Conservation (phyloP, 1,140 invertebrate species). For the Sycophaga agraensis region DNA sequence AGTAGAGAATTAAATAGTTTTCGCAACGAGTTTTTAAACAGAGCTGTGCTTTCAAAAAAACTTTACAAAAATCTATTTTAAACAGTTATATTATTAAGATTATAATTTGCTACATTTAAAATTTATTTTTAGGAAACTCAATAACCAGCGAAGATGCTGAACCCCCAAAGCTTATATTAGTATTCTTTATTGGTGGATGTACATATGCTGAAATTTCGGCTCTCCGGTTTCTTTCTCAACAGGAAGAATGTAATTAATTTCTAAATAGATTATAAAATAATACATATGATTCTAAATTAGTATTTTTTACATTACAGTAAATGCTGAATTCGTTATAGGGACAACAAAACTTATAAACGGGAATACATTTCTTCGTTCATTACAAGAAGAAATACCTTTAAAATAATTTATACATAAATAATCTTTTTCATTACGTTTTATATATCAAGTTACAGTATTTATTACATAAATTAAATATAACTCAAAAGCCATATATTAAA, state of each 20-base stretch:
- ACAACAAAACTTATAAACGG: constrained; percentile 95
- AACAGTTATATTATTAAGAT: too few relatives aligned
- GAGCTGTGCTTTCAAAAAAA: too few relatives aligned
- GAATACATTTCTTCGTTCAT: constrained; percentile 76
- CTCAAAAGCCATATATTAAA: too few relatives aligned
- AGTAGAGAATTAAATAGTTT: too few relatives aligned
- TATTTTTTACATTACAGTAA: constrained; percentile 61
- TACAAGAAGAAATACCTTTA: constrained; percentile 63
- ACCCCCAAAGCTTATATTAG: constrained; percentile 77
- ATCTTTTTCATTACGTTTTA: too few relatives aligned
- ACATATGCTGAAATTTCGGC: constrained; percentile 96
- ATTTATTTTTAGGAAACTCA: constrained; percentile 56
- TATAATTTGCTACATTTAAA: too few relatives aligned
- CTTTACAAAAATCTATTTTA: too few relatives aligned
- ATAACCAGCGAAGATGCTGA: constrained; percentile 69
- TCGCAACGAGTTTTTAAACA: too few relatives aligned
- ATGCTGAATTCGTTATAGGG: constrained; percentile 88
- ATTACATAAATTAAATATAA: too few relatives aligned
- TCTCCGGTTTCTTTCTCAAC: constrained; percentile 85
- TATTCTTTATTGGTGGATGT: constrained; percentile 95
- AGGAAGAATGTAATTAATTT: constrained; percentile 75
- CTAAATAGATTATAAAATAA: constrained; percentile 8
- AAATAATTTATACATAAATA: constrained; percentile 28
- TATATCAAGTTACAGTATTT: too few relatives aligned
- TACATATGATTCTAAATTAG: constrained; percentile 8